These are phyloP conservation scores for Platycnemis pennipes DNA, from an alignment of 2,888 invertebrate species.

Conservation along the genomic window DNA sequence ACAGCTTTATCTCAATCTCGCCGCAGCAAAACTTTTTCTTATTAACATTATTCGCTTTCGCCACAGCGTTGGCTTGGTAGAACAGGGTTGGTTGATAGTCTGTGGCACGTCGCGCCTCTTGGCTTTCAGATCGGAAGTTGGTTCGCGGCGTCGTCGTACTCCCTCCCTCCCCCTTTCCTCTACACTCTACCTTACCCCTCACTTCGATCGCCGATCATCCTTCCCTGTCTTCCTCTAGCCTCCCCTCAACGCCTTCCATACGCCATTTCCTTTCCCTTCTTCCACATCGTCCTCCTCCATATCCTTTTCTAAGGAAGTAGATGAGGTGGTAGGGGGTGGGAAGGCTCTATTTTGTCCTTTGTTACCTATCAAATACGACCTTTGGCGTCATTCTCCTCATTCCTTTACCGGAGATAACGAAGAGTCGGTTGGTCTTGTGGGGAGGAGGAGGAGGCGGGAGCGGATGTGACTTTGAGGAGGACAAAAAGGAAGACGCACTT, in stretches of 20 bases:
- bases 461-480: background rate
- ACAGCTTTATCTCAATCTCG: no score
- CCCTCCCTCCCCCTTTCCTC: background rate
- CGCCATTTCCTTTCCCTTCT: background rate
- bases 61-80: background rate
- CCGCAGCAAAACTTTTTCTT: no score
- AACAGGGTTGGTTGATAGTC: background rate
- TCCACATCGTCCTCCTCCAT: background rate
- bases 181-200: background rate
- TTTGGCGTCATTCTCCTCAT: slow-evolving; percentile 33
- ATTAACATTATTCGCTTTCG: no score
- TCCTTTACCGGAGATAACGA: background rate
- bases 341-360: background rate
- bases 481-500: background rate
- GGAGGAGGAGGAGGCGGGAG: background rate
- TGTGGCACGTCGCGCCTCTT: slow-evolving; percentile 16
- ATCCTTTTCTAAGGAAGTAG: background rate
- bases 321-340: background rate
- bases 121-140: slow-evolving; percentile 55
- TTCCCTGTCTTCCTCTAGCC: background rate
- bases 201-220: slow-evolving; percentile 41
- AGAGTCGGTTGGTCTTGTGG: background rate
- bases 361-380: slow-evolving; percentile 15
- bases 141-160: background rate
- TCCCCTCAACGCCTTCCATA: background rate